These are phyloP conservation scores for Leuciscus idus DNA, from an alignment of 2,113 vertebrate species.

Conservation along the genomic window DNA sequence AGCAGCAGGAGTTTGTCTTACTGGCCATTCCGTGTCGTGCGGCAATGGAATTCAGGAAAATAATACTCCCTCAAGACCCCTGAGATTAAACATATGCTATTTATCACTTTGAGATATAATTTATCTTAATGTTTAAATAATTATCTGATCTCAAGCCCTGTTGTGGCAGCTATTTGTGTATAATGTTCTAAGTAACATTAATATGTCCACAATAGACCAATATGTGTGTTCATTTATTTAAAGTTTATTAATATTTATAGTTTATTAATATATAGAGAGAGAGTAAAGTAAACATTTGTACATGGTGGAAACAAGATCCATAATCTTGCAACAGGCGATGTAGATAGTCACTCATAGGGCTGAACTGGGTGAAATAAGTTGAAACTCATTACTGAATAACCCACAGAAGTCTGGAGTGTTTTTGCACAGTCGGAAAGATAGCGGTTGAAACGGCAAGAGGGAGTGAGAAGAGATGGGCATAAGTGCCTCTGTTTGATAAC, in stretches of 20 bases:
- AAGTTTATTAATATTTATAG: neutral
- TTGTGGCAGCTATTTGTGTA: neutral
- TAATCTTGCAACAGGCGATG: neutral
- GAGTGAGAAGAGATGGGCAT: neutral
- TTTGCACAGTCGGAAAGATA: conserved; percentile 1
- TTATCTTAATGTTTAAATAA: neutral
- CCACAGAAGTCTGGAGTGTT: neutral
- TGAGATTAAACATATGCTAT: conserved; percentile 8
- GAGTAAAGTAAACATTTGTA: neutral
- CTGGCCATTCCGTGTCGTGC: neutral
- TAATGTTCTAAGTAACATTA: too few species aligned
- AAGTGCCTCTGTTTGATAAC: conserved; percentile 43
- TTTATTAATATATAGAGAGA: neutral
- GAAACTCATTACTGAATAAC: neutral
- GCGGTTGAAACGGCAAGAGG: neutral
- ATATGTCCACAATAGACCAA: too few species aligned
- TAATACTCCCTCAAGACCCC: neutral
- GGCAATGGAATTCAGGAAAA: neutral
- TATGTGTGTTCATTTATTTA: too few species aligned
- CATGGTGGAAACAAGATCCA: neutral
- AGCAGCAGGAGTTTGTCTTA: neutral
- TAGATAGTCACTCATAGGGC: neutral
- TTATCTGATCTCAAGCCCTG: neutral
- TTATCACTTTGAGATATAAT: neutral
- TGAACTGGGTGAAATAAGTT: neutral